A percentile compares a stretch with the other conserved stretches of the same genome.
These are phyloP conservation scores for Dendroctonus ponderosae DNA, from an alignment of 1,140 invertebrate species.

Conservation along the genomic window DNA sequence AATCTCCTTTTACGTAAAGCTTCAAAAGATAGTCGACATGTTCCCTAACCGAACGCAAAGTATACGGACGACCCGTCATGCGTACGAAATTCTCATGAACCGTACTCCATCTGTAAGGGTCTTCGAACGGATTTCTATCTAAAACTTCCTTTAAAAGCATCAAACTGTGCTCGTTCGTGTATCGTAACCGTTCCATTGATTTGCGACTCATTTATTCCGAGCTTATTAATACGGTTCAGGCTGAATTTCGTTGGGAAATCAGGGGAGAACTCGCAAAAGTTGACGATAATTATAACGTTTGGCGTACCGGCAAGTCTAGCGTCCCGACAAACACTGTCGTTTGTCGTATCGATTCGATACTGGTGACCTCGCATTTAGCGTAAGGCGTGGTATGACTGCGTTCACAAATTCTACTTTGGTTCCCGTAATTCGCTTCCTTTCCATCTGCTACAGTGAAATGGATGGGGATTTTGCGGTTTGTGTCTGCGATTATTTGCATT, in stretches of 20 bases:
- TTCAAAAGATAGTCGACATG: constrained; percentile 29
- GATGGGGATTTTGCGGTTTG: no score
- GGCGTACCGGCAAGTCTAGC: constrained; percentile 30
- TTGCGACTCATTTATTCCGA: constrained; percentile 20
- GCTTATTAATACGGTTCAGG: constrained; percentile 1
- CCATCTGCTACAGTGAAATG: not conserved
- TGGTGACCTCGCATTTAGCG: constrained; percentile 18
- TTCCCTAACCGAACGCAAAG: constrained; percentile 29
- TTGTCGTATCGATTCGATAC: constrained; percentile 32
- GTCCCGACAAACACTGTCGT: constrained; percentile 34
- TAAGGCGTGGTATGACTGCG: constrained; percentile 10
- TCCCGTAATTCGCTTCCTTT: not conserved
- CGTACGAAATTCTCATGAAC: constrained; percentile 30
- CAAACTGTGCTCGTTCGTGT: constrained; percentile 27
- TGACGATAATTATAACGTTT: constrained; percentile 25
- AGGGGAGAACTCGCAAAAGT: constrained; percentile 7
- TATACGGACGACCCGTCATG: constrained; percentile 24
- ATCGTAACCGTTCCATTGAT: constrained; percentile 24
- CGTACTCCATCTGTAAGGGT: constrained; percentile 29
- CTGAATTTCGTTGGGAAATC: not conserved
- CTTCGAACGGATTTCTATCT: constrained; percentile 25
- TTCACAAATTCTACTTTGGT: constrained; percentile 8
- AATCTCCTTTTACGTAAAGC: constrained; percentile 33
- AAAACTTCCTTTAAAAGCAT: constrained; percentile 26
- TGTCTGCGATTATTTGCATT: no score